These are phyloP conservation scores for Anolis sagrei DNA, from an alignment of 2,113 vertebrate species.

Conservation along the genomic window DNA sequence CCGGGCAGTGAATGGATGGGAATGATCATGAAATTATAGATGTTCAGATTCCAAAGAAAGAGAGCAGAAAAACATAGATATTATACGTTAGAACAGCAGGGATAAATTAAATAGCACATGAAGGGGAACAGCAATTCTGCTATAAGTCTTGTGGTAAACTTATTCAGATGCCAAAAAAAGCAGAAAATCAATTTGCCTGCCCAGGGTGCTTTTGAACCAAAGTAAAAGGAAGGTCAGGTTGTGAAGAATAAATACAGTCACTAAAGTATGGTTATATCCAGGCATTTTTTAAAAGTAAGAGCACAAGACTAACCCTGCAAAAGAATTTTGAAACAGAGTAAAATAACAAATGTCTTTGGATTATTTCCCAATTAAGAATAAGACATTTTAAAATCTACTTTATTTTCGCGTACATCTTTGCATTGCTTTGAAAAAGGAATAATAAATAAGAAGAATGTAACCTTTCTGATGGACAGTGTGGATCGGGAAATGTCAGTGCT, in stretches of 20 bases:
- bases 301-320: not conserved
- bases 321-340: not conserved
- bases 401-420: not conserved
- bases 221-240: not conserved
- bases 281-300: not conserved
- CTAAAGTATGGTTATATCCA: not conserved
- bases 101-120: not conserved
- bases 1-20: not conserved
- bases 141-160: not conserved
- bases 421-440: not conserved
- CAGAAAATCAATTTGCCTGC: not conserved
- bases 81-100: not conserved
- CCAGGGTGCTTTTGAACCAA: not conserved
- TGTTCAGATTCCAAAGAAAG: not conserved
- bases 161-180: not conserved
- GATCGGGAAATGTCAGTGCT: not conserved
- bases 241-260: not conserved
- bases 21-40: not conserved
- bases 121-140: not conserved
- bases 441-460: too few species aligned
- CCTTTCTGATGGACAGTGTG: too few species aligned
- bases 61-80: not conserved
- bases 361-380: not conserved
- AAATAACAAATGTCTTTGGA: not conserved
- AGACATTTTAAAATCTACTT: not conserved